phyloP scores from a whole-genome alignment of 2,888 invertebrate genomes.

The Nymphalis c-album region DNA sequence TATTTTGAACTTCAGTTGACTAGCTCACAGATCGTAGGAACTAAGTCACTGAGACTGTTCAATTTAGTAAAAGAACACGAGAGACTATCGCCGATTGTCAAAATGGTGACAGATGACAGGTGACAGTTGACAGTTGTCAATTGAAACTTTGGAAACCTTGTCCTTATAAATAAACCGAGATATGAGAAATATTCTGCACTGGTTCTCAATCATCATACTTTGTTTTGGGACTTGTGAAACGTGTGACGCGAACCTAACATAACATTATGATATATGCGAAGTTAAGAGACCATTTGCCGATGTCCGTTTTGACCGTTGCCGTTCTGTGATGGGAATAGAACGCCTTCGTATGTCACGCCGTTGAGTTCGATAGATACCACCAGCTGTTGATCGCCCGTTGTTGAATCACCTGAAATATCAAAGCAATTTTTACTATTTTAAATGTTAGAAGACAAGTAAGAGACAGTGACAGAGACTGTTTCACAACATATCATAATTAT shows the following conservation, averaged over 20 bases:
- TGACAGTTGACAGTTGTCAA: neutral
- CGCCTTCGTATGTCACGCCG: constrained; percentile 97
- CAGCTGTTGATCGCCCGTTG: constrained; percentile 92
- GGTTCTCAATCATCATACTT: constrained; percentile 5
- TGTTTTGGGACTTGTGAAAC: constrained; percentile 9
- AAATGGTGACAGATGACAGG: neutral
- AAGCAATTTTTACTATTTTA: neutral
- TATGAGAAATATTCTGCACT: constrained; percentile 10
- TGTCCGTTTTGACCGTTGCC: constrained; percentile 70
- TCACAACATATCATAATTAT: too few relatives aligned
- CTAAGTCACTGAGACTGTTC: constrained; percentile 4
- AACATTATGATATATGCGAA: neutral
- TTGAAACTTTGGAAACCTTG: neutral
- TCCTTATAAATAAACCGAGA: neutral
- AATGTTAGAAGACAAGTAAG: neutral
- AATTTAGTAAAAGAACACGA: constrained; percentile 14
- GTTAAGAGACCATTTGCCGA: constrained; percentile 75
- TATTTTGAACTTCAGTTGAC: neutral
- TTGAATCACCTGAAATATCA: constrained; percentile 86
- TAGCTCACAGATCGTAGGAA: neutral
- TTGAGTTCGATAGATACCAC: constrained; percentile 98
- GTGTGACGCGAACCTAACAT: constrained; percentile 15
- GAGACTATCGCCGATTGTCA: constrained; percentile 1
- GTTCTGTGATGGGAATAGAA: constrained; percentile 85
- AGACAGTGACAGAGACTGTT: too few relatives aligned